phyloP scores from a whole-genome alignment of 2,113 vertebrate genomes.

The Tupaia chinensis region DNA sequence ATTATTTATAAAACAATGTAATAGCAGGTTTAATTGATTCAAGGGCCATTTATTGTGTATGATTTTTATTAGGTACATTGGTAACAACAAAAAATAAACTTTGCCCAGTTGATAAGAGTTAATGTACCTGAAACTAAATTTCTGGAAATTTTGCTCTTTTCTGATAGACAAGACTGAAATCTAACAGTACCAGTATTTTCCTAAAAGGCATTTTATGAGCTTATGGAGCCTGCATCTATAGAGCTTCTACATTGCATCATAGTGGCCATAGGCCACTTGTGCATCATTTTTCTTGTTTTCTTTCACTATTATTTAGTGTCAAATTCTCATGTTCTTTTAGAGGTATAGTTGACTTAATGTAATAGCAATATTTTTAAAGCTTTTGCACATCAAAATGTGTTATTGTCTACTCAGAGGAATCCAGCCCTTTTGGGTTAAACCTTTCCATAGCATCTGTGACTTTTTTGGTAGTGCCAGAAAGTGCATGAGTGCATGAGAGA shows the following conservation, averaged over 20 bases:
- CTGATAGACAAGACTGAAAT: neutral
- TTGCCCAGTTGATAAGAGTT: neutral
- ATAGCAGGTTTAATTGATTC: conserved; percentile 10
- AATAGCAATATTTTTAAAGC: neutral
- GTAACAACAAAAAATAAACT: neutral
- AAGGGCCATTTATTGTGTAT: neutral
- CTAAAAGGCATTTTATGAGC: neutral
- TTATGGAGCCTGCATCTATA: neutral
- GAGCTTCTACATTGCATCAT: neutral
- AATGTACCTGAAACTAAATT: conserved; percentile 39
- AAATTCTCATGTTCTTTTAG: conserved; percentile 17
- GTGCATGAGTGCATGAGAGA: too few species aligned
- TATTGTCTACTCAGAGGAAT: neutral
- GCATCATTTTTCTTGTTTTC: neutral
- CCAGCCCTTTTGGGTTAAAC: neutral
- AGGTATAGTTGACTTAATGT: neutral
- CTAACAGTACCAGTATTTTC: neutral
- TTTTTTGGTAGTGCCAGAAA: too few species aligned
- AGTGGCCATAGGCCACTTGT: neutral
- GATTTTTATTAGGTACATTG: neutral
- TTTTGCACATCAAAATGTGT: neutral
- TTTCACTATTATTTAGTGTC: neutral
- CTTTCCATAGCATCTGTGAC: conserved; percentile 8
- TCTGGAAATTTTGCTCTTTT: neutral
- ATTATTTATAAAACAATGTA: neutral